phyloP scores from a whole-genome alignment of 2,113 vertebrate genomes.

The Pelobates fuscus region DNA sequence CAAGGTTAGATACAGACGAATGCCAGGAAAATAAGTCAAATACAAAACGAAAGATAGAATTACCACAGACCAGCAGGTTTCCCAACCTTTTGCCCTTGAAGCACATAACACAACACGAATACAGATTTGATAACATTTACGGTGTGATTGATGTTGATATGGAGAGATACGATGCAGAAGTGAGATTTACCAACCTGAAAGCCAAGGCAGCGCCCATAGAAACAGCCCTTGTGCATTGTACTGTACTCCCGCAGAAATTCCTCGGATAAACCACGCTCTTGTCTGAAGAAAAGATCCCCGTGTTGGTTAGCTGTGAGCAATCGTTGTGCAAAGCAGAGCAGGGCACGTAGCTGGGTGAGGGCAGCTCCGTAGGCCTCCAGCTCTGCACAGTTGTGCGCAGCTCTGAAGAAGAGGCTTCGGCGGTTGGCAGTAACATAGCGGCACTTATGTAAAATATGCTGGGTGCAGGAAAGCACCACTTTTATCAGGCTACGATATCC shows the following conservation, averaged over 20 bases:
- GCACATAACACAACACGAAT: too few relatives aligned
- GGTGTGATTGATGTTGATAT: too few relatives aligned
- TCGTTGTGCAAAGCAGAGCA: slow-evolving; percentile 83
- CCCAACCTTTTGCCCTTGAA: too few relatives aligned
- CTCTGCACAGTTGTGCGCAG: slow-evolving; percentile 80
- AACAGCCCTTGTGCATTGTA: slow-evolving; percentile 89
- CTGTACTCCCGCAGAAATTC: slow-evolving; percentile 81
- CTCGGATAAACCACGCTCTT: slow-evolving; percentile 75
- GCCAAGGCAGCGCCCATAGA: slow-evolving; percentile 89
- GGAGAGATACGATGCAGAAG: too few relatives aligned
- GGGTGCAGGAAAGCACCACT: slow-evolving; percentile 82
- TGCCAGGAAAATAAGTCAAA: background rate
- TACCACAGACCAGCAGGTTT: background rate
- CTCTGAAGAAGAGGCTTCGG: slow-evolving; percentile 86
- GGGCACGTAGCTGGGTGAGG: slow-evolving; percentile 83
- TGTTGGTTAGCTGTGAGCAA: slow-evolving; percentile 80
- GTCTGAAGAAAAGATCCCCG: slow-evolving; percentile 80
- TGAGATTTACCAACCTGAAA: slow-evolving; percentile 81
- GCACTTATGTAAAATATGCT: slow-evolving; percentile 86
- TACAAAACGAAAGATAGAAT: background rate
- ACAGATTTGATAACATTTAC: too few relatives aligned
- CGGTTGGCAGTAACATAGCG: slow-evolving; percentile 84
- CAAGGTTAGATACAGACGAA: background rate
- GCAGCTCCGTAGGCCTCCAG: slow-evolving; percentile 87
- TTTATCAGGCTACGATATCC: slow-evolving; percentile 89